These are phyloP conservation scores for Drosophila fuyamai DNA, from an alignment of 1,140 invertebrate genomes.

Conservation along the genomic window DNA sequence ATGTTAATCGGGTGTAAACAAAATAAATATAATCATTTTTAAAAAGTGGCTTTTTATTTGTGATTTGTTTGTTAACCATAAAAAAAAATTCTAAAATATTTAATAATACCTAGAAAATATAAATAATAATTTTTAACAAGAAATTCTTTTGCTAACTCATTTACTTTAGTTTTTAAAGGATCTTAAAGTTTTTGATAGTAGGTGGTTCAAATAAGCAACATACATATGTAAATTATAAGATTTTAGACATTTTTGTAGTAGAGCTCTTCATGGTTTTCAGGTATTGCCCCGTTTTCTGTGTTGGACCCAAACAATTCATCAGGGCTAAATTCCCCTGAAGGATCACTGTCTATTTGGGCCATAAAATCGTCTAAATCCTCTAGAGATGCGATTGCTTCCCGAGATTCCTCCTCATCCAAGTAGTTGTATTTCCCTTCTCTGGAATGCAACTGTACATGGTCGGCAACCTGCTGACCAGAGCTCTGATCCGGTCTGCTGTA, in stretches of 20 bases:
- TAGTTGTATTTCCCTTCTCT: neutral
- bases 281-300: neutral
- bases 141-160: too few relatives aligned
- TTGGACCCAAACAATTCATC: constrained; percentile 26
- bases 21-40: too few relatives aligned
- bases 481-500: constrained; percentile 35
- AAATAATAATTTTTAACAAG: too few relatives aligned
- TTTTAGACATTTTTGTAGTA: neutral
- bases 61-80: too few relatives aligned
- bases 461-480: neutral
- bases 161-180: too few relatives aligned
- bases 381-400: constrained; percentile 44
- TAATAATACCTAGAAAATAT: too few relatives aligned
- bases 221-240: too few relatives aligned
- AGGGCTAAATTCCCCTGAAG: neutral
- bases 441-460: neutral
- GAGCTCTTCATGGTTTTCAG: neutral
- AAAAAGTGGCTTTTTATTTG: too few relatives aligned
- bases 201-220: too few relatives aligned
- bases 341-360: constrained; percentile 23
- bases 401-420: constrained; percentile 23
- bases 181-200: too few relatives aligned
- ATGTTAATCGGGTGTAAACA: too few relatives aligned
- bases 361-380: constrained; percentile 55
- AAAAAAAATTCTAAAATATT: too few relatives aligned